These are phyloP conservation scores for Cossypha heuglini DNA, from an alignment of 2,797 vertebrate species.

Conservation along the genomic window DNA sequence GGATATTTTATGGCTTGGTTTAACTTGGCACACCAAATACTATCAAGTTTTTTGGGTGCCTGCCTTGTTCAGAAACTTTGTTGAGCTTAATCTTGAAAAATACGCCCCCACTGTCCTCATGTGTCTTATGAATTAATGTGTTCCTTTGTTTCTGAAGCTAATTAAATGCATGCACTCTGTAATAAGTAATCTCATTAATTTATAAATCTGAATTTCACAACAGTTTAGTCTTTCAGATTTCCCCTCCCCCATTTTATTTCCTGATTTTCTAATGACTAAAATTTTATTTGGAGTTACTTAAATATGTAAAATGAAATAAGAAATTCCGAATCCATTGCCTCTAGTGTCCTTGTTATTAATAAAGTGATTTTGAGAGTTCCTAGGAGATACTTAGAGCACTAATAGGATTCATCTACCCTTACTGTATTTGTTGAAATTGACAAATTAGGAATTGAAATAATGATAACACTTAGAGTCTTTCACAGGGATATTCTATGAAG, in stretches of 20 bases:
- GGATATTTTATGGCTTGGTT: not conserved
- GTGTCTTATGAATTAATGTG: not conserved
- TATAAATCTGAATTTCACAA: slow-evolving; percentile 24
- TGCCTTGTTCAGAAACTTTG: not conserved
- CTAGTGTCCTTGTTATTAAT: not conserved
- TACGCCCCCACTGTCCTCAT: not conserved
- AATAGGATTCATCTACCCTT: not conserved
- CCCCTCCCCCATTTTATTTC: not conserved
- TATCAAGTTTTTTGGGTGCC: not conserved
- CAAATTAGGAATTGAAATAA: not conserved
- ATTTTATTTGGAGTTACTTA: not conserved
- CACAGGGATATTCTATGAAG: not conserved
- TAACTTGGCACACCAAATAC: not conserved
- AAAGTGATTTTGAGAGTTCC: not conserved
- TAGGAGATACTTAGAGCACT: not conserved
- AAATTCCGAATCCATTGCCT: not conserved
- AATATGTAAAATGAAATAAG: not conserved
- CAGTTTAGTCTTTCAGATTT: slow-evolving; percentile 18
- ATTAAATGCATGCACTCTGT: slow-evolving; percentile 55
- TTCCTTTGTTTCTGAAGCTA: slow-evolving; percentile 36
- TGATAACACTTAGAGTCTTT: not conserved
- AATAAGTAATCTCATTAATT: slow-evolving; percentile 58
- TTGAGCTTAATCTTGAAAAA: not conserved
- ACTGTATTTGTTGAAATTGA: not conserved
- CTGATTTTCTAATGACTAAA: not conserved